phyloP scores from a whole-genome alignment of 2,888 invertebrate species.

The Hemaris fuciformis region DNA sequence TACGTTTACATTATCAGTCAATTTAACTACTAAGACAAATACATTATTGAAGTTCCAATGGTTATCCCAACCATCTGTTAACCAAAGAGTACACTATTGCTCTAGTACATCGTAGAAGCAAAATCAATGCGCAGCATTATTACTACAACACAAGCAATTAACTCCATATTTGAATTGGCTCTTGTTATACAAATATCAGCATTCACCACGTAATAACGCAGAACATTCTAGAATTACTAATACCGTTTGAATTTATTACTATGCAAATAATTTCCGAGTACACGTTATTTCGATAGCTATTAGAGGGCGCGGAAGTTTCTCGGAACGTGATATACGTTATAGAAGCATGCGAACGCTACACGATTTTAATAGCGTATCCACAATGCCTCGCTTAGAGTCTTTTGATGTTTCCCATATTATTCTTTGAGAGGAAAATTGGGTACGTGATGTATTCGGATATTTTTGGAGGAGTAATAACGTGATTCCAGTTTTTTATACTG shows the following conservation, averaged over 20 bases:
- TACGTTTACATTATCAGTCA: no score
- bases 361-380: neutral
- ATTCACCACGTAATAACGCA: no score
- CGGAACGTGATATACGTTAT: neutral
- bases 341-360: neutral
- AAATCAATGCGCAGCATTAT: no score
- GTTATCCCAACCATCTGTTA: no score
- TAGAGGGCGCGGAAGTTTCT: neutral
- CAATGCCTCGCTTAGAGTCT: neutral
- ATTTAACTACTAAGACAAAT: no score
- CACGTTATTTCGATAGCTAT: neutral
- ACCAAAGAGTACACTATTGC: no score
- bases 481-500: no score
- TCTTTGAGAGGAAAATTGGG: neutral
- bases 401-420: neutral
- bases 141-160: no score
- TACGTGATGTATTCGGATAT: neutral
- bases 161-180: no score
- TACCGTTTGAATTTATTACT: neutral
- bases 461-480: neutral
- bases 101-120: no score
- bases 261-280: neutral
- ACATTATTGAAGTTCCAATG: no score
- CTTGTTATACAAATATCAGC: no score
- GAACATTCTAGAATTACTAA: neutral